phyloP scores from a whole-genome alignment of 1,140 invertebrate species.

The Leptinotarsa lineolata region DNA sequence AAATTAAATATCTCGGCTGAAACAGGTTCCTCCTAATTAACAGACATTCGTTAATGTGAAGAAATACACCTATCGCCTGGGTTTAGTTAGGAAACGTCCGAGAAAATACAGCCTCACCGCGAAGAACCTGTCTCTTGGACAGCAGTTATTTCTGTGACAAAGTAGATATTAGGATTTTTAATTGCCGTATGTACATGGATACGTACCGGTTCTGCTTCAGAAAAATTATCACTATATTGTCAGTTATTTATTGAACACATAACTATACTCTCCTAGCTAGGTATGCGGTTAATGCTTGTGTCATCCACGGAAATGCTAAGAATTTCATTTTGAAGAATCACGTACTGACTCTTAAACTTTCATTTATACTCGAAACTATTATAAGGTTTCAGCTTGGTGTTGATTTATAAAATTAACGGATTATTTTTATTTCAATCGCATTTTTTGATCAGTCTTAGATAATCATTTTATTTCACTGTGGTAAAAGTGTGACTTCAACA shows the following conservation, averaged over 20 bases:
- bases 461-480: no score
- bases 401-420: no score
- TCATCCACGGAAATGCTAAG: conserved; percentile 3
- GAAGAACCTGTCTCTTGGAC: conserved; percentile 3
- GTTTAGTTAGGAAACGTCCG: conserved; percentile 33
- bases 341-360: not conserved
- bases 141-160: conserved; percentile 23
- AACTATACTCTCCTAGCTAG: conserved; percentile 4
- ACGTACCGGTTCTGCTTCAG: conserved; percentile 3
- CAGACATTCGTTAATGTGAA: conserved; percentile 43
- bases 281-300: conserved; percentile 15
- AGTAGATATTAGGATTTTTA: conserved; percentile 21
- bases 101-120: conserved; percentile 5
- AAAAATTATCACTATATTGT: conserved; percentile 22
- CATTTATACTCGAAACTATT: not conserved
- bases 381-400: no score
- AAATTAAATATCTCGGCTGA: conserved; percentile 40
- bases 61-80: conserved; percentile 32
- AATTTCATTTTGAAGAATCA: conserved; percentile 17
- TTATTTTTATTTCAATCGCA: no score
- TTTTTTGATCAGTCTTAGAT: no score
- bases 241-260: conserved; percentile 25
- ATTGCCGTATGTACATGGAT: conserved; percentile 10
- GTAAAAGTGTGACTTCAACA: no score
- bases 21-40: conserved; percentile 47